Percentiles rank a stretch among this genome's conserved stretches.
Evolutionary conservation across 1,140 invertebrate species (phyloP).

Genomic region (Fopius arisanus): DNA sequence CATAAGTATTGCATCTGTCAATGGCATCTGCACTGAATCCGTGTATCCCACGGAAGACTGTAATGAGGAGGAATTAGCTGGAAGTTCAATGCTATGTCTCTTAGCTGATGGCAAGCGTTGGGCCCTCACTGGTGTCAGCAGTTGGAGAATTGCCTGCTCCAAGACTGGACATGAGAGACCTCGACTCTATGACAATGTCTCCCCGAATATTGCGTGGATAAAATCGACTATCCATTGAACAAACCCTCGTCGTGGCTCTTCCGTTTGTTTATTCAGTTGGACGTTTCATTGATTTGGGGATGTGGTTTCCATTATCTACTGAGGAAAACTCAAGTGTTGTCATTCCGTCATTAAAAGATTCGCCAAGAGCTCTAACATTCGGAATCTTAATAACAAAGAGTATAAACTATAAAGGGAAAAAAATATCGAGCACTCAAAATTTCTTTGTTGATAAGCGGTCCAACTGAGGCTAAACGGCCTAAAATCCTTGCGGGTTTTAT

Average conservation of each 20-base stretch:
- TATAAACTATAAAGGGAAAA: too few relatives aligned
- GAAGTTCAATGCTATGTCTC: conserved; percentile 81
- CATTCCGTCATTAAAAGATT: too few relatives aligned
- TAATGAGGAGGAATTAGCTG: conserved; percentile 86
- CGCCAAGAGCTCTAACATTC: too few relatives aligned
- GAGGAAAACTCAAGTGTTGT: not conserved
- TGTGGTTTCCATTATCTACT: not conserved
- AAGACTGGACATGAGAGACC: conserved; percentile 77
- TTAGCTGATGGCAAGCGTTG: conserved; percentile 72
- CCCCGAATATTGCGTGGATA: conserved; percentile 83
- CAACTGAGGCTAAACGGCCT: too few relatives aligned
- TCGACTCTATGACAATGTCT: conserved; percentile 81
- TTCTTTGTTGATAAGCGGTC: too few relatives aligned
- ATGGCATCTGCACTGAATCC: conserved; percentile 84
- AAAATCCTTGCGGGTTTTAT: too few relatives aligned
- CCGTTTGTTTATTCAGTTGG: not conserved
- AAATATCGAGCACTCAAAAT: too few relatives aligned
- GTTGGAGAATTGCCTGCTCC: conserved; percentile 83
- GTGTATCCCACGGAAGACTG: conserved; percentile 80
- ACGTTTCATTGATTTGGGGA: not conserved
- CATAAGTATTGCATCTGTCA: conserved; percentile 81
- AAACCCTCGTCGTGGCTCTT: not conserved
- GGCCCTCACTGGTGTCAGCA: conserved; percentile 78
- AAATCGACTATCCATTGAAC: conserved; percentile 70
- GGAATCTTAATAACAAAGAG: too few relatives aligned